Evolutionary conservation across 2,888 invertebrate genomes (phyloP).

Genomic region (Ganaspis brasiliensis): DNA sequence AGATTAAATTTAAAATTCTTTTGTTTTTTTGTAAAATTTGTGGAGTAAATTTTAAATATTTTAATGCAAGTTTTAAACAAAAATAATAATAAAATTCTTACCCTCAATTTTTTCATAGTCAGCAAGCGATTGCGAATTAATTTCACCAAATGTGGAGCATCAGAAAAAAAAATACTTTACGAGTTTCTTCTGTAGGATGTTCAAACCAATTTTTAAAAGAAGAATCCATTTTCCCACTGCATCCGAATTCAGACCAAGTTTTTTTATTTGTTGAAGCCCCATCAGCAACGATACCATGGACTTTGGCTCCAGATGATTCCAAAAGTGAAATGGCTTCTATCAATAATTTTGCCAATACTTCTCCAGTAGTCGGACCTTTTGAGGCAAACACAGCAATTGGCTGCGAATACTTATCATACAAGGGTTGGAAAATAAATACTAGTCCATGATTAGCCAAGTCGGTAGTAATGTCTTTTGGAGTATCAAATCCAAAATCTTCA

Average conservation of each 20-base stretch:
- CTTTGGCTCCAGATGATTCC: background rate
- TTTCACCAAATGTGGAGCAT: background rate
- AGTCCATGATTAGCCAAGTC: conserved; percentile 48
- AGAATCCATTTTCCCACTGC: background rate
- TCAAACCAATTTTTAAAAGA: background rate
- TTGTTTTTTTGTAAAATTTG: too few species aligned
- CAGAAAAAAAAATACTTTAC: conserved; percentile 1
- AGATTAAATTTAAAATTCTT: too few species aligned
- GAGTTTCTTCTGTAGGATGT: background rate
- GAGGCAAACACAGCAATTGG: conserved; percentile 54
- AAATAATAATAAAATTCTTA: background rate
- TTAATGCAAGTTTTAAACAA: too few species aligned
- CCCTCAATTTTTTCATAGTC: background rate
- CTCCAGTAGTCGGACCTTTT: conserved; percentile 8
- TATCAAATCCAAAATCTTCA: conserved; percentile 50
- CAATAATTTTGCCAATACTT: background rate
- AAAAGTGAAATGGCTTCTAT: background rate
- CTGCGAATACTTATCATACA: conserved; percentile 50
- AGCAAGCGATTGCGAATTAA: background rate
- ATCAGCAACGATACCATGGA: background rate
- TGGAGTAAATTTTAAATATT: too few species aligned
- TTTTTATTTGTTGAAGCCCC: background rate
- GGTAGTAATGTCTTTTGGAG: conserved; percentile 42
- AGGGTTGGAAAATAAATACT: conserved; percentile 57
- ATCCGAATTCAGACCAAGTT: background rate